Conservation (phyloP, 2,888 invertebrate genomes). For the Drosophila melanosoma region DNA sequence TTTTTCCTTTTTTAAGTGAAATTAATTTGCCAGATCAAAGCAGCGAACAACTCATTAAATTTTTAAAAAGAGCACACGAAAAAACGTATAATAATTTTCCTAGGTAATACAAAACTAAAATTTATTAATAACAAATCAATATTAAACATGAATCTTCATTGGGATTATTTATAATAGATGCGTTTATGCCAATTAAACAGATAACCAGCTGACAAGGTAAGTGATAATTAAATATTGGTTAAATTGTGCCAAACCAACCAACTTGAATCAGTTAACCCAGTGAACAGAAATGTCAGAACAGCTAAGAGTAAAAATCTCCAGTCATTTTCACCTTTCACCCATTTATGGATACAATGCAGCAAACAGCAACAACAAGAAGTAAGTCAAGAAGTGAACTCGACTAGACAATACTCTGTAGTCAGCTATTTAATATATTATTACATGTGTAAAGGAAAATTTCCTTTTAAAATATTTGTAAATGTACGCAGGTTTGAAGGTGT, state of each 20-base stretch:
- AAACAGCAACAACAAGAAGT: conserved; percentile 1
- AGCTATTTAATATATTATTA: not conserved
- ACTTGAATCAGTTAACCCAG: not conserved
- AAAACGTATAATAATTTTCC: not conserved
- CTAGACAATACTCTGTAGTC: not conserved
- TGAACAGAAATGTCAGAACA: not conserved
- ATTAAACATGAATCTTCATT: not conserved
- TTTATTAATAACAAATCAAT: not conserved
- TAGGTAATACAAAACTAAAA: not conserved
- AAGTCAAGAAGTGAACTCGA: not conserved
- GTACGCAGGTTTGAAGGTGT: not conserved
- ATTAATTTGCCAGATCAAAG: not conserved
- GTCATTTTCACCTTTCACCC: not conserved
- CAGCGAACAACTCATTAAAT: not conserved
- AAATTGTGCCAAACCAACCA: not conserved
- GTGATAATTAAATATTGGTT: not conserved
- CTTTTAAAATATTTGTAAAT: not conserved
- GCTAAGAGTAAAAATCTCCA: not conserved
- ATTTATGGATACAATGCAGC: conserved; percentile 16
- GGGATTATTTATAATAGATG: not conserved
- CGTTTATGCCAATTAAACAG: not conserved
- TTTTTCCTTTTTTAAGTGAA: not conserved
- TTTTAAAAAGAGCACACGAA: not conserved
- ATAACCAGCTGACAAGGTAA: not conserved
- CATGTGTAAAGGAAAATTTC: not conserved